A percentile compares a stretch with the other conserved stretches of the same genome.
These are phyloP conservation scores for Cylloceria caligata DNA, from an alignment of 2,888 invertebrate species.

Conservation along the genomic window DNA sequence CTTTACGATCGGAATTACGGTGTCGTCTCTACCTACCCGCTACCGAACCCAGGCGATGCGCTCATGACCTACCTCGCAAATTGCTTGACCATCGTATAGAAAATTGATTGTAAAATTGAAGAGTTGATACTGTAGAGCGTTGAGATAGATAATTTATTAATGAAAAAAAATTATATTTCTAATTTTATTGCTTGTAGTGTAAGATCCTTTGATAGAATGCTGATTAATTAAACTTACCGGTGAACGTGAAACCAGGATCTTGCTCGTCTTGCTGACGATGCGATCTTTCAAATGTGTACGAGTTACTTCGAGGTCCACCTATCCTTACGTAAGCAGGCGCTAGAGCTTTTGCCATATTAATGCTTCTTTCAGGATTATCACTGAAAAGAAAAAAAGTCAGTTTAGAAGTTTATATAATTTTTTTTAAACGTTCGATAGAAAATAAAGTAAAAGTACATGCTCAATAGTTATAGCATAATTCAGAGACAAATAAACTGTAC, in stretches of 20 bases:
- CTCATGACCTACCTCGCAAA: conserved; percentile 44
- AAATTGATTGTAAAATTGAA: conserved; percentile 6
- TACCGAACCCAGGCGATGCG: conserved; percentile 15
- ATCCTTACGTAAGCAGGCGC: conserved; percentile 91
- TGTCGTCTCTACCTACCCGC: conserved; percentile 10
- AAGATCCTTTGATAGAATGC: not conserved
- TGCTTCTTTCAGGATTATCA: conserved; percentile 79
- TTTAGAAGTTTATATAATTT: not conserved
- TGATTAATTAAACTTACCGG: conserved; percentile 76
- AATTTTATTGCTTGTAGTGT: not conserved
- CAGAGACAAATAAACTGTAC: too few species aligned
- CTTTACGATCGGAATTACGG: conserved; percentile 56
- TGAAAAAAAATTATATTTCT: conserved; percentile 7
- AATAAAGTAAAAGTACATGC: too few species aligned
- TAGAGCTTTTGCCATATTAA: conserved; percentile 89
- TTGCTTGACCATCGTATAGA: not conserved
- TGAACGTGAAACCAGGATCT: conserved; percentile 73
- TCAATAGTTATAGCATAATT: too few species aligned
- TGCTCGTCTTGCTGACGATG: conserved; percentile 67
- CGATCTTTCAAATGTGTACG: conserved; percentile 75
- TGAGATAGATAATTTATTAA: not conserved
- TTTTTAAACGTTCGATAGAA: too few species aligned
- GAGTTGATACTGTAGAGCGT: not conserved
- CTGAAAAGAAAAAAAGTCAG: conserved; percentile 62
- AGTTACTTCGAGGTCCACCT: conserved; percentile 88